Evolutionary conservation across 2,888 invertebrate genomes (phyloP).

Genomic region (Trissonchulus latispiculum): DNA sequence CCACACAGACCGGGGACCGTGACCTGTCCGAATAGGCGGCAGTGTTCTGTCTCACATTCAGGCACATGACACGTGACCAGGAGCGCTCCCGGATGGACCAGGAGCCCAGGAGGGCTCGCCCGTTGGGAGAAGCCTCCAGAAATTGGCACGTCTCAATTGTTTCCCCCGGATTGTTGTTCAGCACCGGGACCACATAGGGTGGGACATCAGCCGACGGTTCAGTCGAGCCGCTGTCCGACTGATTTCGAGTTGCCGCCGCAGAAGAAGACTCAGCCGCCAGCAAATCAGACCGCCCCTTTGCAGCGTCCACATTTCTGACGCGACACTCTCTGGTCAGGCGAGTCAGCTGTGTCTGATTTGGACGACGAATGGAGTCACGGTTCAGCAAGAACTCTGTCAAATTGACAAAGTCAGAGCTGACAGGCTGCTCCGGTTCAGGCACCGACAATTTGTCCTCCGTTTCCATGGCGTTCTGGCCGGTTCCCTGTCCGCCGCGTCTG

Average conservation of each 20-base stretch:
- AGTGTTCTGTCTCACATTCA: not conserved
- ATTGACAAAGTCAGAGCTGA: not conserved
- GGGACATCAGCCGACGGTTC: not conserved
- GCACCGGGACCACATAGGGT: not conserved
- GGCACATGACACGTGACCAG: slow-evolving; percentile 20
- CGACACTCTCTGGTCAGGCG: not conserved
- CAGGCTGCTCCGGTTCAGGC: not conserved
- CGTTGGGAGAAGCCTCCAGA: slow-evolving; percentile 30
- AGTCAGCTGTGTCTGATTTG: not conserved
- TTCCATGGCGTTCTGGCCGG: not conserved
- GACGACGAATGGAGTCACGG: not conserved
- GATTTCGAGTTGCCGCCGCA: too few species aligned
- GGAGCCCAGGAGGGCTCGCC: slow-evolving; percentile 30
- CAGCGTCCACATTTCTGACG: not conserved
- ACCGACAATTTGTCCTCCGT: not conserved
- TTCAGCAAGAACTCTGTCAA: not conserved
- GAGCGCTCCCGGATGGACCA: slow-evolving; percentile 22
- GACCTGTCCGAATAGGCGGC: not conserved
- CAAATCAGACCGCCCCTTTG: too few species aligned
- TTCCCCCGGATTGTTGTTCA: slow-evolving; percentile 16
- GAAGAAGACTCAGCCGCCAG: too few species aligned
- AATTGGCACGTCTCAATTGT: slow-evolving; percentile 30
- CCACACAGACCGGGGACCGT: not conserved
- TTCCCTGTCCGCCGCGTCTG: not conserved
- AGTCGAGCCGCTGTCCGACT: too few species aligned